Evolutionary conservation across 2,888 invertebrate species (phyloP).

Genomic region (Acleris sparsana): DNA sequence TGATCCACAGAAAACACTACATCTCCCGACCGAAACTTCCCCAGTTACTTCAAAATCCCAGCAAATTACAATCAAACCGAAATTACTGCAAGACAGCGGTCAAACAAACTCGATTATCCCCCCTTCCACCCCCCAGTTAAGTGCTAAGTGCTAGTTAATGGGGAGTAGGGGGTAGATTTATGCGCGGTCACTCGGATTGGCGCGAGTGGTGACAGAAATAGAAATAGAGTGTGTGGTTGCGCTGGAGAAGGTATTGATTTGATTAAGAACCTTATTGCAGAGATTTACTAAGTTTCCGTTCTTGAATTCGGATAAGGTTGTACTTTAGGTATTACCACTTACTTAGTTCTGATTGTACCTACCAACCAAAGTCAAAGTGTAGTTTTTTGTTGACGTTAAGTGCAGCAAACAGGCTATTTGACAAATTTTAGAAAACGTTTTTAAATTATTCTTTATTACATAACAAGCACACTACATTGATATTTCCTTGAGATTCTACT

Average conservation of each 20-base stretch:
- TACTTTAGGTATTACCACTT: no score
- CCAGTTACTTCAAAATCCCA: conserved; percentile 6
- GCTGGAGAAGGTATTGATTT: neutral
- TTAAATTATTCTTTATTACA: no score
- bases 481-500: no score
- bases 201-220: conserved; percentile 40
- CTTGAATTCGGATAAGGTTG: no score
- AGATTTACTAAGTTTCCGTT: no score
- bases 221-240: conserved; percentile 1
- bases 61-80: conserved; percentile 10
- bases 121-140: conserved; percentile 24
- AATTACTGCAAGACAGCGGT: conserved; percentile 10
- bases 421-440: no score
- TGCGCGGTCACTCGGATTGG: conserved; percentile 42
- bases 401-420: no score
- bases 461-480: no score
- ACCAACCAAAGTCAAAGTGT: no score
- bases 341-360: no score
- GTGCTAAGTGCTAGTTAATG: conserved; percentile 50
- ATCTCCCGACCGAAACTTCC: neutral
- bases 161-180: conserved; percentile 24
- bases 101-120: conserved; percentile 17
- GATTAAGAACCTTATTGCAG: no score
- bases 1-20: neutral
- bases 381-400: no score